Evolutionary conservation across 2,797 vertebrate genomes (phyloP), one percentile per base, ranked within the genome.

Genomic region (Emys orbicularis): DNA sequence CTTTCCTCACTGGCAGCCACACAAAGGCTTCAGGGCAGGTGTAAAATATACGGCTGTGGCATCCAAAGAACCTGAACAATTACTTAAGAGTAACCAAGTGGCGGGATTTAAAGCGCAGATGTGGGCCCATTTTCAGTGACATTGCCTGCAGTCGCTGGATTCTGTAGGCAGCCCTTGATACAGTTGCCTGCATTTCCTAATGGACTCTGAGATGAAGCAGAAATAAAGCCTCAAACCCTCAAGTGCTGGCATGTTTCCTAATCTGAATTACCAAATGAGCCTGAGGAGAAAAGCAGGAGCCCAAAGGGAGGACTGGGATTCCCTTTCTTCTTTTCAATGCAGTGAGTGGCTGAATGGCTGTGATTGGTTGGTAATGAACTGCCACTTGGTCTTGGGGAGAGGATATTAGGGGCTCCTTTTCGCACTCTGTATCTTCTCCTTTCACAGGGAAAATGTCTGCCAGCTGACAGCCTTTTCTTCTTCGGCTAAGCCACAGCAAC

Each of bases 311-410:
- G 34, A 2, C 49, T 77, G 74, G 41, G 44, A 27, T 49, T 49
- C 74, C 74, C 8, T 77, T 72, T 52, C 59, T 37, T 34, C 83
- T 27, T 18, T 31, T 49, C 49, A 21, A 4, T 49, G 61, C 34
- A 37, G 49, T 68, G 37, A 29, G 61, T 52, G 47, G n/a, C 47
- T 84, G 34, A 84, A 41, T 72, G 83, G 49, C n/a, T 84, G 59
- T 37, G 34, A 68, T 52, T 47, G 81, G 65, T 83, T 52, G 68
- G 47, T 72, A 72, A 37, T 0, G 29, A 8, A 57, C 80, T 12
- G 2, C 0, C 0, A 6, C 6, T 19, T 59, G 56, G 4, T 83
- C 41, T 56, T 34, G 0, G 52, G 31, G 31, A 81, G 18, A 31
- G 27, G 1, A 18, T 74, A 59, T 72, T 1, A n/a, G 65, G 37